Percentiles rank a stretch among this genome's conserved stretches.
Evolutionary conservation across 2,888 invertebrate species (phyloP).

Genomic region (Pandemis corylana): DNA sequence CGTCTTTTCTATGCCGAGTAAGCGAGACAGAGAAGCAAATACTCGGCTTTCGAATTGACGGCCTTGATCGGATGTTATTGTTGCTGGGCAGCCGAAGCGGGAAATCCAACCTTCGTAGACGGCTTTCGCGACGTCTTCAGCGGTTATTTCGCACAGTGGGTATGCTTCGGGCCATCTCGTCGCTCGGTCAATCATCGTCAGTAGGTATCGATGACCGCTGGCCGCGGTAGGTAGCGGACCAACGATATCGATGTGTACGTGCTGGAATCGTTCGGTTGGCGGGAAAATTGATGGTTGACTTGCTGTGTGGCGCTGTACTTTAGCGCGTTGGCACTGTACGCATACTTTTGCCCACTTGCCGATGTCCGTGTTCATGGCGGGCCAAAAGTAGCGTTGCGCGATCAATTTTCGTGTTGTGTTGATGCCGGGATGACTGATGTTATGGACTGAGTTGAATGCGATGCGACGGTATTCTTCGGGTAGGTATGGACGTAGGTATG

Average conservation of each 20-base stretch:
- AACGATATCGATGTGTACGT: slow-evolving; percentile 3
- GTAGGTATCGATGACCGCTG: not conserved
- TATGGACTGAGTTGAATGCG: not conserved
- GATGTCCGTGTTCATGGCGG: no score
- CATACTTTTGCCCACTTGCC: no score
- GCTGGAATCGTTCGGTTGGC: not conserved
- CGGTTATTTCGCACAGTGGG: not conserved
- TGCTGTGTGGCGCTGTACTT: slow-evolving; percentile 1
- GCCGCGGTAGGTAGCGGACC: not conserved
- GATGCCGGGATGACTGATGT: not conserved
- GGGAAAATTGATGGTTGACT: no score
- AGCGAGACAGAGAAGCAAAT: no score
- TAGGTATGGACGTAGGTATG: not conserved
- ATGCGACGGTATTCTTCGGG: not conserved
- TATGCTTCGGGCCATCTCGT: slow-evolving; percentile 11
- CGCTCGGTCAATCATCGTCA: slow-evolving; percentile 5
- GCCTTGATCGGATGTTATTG: not conserved
- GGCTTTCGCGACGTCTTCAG: not conserved
- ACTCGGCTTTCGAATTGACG: no score
- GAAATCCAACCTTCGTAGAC: slow-evolving; percentile 9
- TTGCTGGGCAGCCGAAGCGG: not conserved
- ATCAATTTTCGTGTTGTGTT: not conserved
- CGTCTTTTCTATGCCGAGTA: no score
- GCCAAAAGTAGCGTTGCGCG: not conserved
- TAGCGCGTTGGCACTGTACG: not conserved